Conservation (phyloP, 1,140 invertebrate species). For the Nephotettix cincticeps region DNA sequence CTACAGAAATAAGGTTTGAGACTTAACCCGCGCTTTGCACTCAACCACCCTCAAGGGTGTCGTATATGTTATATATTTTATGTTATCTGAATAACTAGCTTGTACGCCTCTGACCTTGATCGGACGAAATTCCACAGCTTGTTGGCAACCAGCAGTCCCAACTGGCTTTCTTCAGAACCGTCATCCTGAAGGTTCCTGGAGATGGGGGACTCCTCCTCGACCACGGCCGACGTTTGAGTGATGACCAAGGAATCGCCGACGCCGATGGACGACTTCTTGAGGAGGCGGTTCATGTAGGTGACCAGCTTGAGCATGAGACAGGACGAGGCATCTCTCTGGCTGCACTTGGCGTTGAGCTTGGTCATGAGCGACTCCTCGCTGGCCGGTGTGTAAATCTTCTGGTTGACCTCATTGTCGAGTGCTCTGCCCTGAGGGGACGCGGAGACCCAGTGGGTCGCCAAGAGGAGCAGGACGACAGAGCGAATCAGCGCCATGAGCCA, state of each 20-base stretch:
- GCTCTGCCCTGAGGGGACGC: background rate
- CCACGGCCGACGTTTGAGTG: constrained; percentile 56
- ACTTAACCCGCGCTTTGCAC: too few species aligned
- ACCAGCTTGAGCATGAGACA: constrained; percentile 78
- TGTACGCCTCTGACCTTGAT: constrained; percentile 47
- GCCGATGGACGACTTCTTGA: constrained; percentile 75
- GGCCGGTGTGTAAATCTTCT: background rate
- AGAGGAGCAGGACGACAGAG: too few species aligned
- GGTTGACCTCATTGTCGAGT: constrained; percentile 13
- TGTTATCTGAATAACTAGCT: too few species aligned
- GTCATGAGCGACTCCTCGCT: constrained; percentile 67
- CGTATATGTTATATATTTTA: too few species aligned
- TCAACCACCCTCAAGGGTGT: too few species aligned
- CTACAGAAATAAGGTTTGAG: too few species aligned
- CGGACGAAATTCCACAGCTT: constrained; percentile 73
- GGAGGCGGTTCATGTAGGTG: constrained; percentile 74
- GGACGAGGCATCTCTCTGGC: constrained; percentile 69
- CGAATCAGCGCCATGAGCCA: too few species aligned
- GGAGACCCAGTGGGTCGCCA: too few species aligned
- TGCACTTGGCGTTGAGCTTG: constrained; percentile 73
- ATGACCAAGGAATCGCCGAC: constrained; percentile 73
- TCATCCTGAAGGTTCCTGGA: constrained; percentile 45
- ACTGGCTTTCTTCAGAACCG: constrained; percentile 52
- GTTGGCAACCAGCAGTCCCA: constrained; percentile 65
- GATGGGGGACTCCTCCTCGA: constrained; percentile 25